Evolutionary conservation across 1,140 invertebrate genomes (phyloP), one percentile per base, ranked within the genome.

Genomic region (Agraylea sexmaculata): DNA sequence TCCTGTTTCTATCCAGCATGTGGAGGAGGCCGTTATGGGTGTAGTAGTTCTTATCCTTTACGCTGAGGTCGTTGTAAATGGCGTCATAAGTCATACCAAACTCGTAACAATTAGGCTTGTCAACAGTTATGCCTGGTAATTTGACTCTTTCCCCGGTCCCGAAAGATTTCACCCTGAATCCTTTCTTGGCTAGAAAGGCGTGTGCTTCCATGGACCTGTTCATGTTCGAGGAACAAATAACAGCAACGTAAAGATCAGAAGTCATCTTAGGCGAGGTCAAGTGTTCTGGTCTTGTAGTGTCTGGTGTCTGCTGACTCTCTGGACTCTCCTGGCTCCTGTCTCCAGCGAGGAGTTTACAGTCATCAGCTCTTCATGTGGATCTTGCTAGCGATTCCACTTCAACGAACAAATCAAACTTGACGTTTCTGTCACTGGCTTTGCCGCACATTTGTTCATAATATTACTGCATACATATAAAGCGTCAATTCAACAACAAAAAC

Each of bases 121-220:
- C 93, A 3, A 83, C 80, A 6, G 93, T 80, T 41, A 87, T 80
- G 27, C 96, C 96, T 29, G 96, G 96, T 37, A 99, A 65, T 60
- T 99, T 99, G 0, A 99, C 88, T 60, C 90, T 88, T 57, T 93
- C 94, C 16, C 96, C 96, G 28, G 93, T 96, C 6, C 96, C 96
- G 71, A 89, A 99, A 1, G 93, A 98, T 56, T 86, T 74, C 1
- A 99, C 93, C 54, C 81, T 81, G 54, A 93, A 99, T 2, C 94
- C 94, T 58, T 95, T 95, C 73, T 99, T 98, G 37, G 84, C 82
- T 15, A 99, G 62, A 64, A 94, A 93, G 37, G 86, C 86, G 73
- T 99, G 95, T 10, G 94, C 93, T 71, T 99, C 95, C 95, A 99
- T 99, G 54, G 90, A 96, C 43, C 95, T 72, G 58, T 99, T 99